Base-by-base conservation (phyloP, 2,113 vertebrate genomes). In the Sakesphorus luctuosus region DNA sequence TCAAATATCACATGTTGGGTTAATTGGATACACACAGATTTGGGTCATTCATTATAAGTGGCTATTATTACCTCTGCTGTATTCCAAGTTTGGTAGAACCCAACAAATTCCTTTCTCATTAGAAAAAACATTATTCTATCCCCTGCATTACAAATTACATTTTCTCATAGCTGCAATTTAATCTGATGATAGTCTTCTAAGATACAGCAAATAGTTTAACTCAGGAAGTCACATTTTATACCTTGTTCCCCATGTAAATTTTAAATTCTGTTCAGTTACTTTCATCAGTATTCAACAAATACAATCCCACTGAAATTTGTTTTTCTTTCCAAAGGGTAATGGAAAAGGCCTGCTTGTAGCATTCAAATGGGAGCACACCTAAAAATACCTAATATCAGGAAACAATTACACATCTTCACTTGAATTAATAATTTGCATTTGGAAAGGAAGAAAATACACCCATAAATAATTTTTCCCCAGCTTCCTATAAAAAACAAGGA, bases 261-360 rank as follows among this genome's bases (percentile, higher is more conserved):
- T 71, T 62, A 73, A 89, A 92, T 86, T 90, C 88, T 76, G n/a
- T 66, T 89, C 55, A 89, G 77, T 72, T 85, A 26, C 78, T 93
- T 94, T 91, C 82, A 96, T 93, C 87, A 77, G 90, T 83, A 88
- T 95, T 92, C 94, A 92, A 83, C 77, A 90, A 95, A 95, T 65
- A 88, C 79, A 83, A 77, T 69, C 83, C 74, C 52, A 85, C 13
- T 79, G 79, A 93, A 94, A 96, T 94, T 56, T 90, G 69, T 87
- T 96, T 97, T 95, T 55, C 68, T 96, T 88, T 86, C 75, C 69
- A 71, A 90, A 91, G 72, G 28, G 68, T 62, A 91, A 86, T 90
- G 79, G 88, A 66, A 92, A 90, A 88, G 79, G 67, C 68, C 73
- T 85, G 56, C 90, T 71, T 7, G 47, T 47, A 73, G 72, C 73